Percentiles rank a stretch among this genome's conserved stretches.
phyloP scores from a whole-genome alignment of 2,113 vertebrate genomes.

The Anguilla japonica region DNA sequence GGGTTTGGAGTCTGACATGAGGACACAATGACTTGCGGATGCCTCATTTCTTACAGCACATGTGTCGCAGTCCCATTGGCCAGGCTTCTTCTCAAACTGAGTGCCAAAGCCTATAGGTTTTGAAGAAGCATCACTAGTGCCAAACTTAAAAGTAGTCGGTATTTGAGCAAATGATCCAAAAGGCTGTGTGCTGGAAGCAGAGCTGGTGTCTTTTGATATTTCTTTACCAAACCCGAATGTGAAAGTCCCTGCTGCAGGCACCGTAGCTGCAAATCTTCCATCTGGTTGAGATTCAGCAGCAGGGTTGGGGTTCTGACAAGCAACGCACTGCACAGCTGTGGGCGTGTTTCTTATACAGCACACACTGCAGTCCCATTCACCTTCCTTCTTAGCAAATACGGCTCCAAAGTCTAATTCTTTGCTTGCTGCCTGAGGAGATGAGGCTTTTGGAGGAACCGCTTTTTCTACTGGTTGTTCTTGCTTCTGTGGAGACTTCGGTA shows the following conservation, averaged over 20 bases:
- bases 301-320: conserved; percentile 71
- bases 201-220: not conserved
- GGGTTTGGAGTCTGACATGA: conserved; percentile 69
- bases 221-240: conserved; percentile 23
- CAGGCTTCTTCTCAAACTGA: conserved; percentile 64
- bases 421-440: conserved; percentile 15
- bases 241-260: conserved; percentile 11
- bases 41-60: conserved; percentile 73
- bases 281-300: conserved; percentile 50
- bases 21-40: conserved; percentile 59
- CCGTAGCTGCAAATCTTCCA: conserved; percentile 18
- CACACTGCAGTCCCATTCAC: conserved; percentile 77
- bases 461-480: conserved; percentile 39
- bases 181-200: not conserved
- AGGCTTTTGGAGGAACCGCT: conserved; percentile 26
- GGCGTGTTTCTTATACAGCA: conserved; percentile 77
- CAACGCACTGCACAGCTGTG: conserved; percentile 63
- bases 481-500: conserved; percentile 53
- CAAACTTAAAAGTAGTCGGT: conserved; percentile 23
- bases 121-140: not conserved
- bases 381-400: conserved; percentile 77
- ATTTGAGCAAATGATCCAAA: conserved; percentile 23
- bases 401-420: conserved; percentile 59
- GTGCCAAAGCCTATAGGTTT: conserved; percentile 48
- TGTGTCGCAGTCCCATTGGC: conserved; percentile 64